Evolutionary conservation across 2,797 vertebrate species (phyloP), one percentile per base, ranked within the genome.

Genomic region (Melanotaenia pygmaea): DNA sequence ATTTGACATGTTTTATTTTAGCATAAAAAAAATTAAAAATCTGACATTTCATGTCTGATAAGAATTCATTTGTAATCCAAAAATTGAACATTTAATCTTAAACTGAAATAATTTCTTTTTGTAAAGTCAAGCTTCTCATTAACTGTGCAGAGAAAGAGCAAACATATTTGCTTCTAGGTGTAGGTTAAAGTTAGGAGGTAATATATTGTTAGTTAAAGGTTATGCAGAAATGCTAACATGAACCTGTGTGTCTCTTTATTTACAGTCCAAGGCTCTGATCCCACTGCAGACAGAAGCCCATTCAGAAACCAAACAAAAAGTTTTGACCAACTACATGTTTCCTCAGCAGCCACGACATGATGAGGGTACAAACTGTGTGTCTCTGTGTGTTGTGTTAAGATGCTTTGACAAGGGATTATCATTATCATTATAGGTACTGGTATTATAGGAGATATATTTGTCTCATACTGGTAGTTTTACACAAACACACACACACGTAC

Each of bases 271-370:
- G 95, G 97, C 98, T 58, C 96, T 99, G 88, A 99, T 99, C 81
- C 98, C 98, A 12, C 96, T 99, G 88, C 98, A 99, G 92, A 99
- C 97, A 2, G 98, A 99, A 92, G 98, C 97, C 35, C 97, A 99
- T 74, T 97, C 98, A 64, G 98, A 99, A 91, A 99, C 98, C 88
- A 99, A 99, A 93, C 97, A 98, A 94, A 95, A 97, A 76, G 98
- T 99, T 38, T 89, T 99, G 88, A 99, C 98, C 85, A 99, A 99
- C 95, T 99, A 99, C 93, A 99, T 99, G 98, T 99, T 99, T 93
- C 98, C 98, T 47, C 98, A 99, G 93, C 98, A 99, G 76, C 98
- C 98, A 11, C 95, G 98, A 64, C 94, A 97, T 0, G 98, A 99
- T 50, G 98, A 99, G 94, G 98, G 98, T 98, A 94, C 88, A 50